These are phyloP conservation scores for Diorhabda elongata DNA, from an alignment of 1,140 invertebrate species.

Conservation along the genomic window DNA sequence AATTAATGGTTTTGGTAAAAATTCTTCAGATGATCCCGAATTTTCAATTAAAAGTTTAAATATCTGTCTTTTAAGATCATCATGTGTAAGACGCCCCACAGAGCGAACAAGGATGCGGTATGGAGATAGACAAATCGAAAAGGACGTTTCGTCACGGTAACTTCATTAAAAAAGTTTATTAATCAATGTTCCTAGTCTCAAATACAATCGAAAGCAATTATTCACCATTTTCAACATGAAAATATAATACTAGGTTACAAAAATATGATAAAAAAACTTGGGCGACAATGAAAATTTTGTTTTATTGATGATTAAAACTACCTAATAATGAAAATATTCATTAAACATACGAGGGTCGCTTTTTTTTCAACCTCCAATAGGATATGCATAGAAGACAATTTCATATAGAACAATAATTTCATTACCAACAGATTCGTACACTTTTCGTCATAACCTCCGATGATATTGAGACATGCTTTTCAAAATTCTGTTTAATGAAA, in stretches of 20 bases:
- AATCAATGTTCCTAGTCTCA: conserved; percentile 5
- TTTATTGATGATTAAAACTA: too few species aligned
- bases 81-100: background rate
- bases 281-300: too few species aligned
- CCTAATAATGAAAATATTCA: too few species aligned
- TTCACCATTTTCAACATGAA: background rate
- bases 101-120: background rate
- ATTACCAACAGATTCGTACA: too few species aligned
- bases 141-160: conserved; percentile 1
- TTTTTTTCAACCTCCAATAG: too few species aligned
- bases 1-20: background rate
- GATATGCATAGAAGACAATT: too few species aligned
- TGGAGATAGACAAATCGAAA: background rate
- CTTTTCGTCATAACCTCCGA: too few species aligned
- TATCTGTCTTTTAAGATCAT: background rate
- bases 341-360: too few species aligned
- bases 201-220: background rate
- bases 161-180: conserved; percentile 8
- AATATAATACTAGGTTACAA: background rate
- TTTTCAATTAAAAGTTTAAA: conserved; percentile 13
- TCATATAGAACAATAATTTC: too few species aligned
- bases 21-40: background rate
- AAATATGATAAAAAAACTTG: too few species aligned
- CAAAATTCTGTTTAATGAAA: too few species aligned
- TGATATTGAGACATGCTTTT: too few species aligned